These are phyloP conservation scores for Synanceia verrucosa DNA, from an alignment of 2,797 vertebrate species.

Conservation along the genomic window DNA sequence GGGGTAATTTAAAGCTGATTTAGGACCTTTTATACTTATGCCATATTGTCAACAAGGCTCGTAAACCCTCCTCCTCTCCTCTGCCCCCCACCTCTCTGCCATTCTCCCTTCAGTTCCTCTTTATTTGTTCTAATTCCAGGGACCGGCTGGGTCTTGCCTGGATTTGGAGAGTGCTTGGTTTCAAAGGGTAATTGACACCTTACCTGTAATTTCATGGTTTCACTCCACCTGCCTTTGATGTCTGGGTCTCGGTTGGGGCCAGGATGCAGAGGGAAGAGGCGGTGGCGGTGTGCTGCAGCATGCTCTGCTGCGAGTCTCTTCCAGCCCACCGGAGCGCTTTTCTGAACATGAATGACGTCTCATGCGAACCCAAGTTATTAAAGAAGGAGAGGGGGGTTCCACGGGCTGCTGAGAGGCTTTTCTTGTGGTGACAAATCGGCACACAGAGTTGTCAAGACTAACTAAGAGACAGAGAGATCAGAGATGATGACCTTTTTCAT, in stretches of 20 bases:
- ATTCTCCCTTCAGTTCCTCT: constrained; percentile 78
- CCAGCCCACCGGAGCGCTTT: constrained; percentile 35
- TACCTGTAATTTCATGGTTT: constrained; percentile 90
- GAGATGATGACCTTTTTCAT: constrained; percentile 31
- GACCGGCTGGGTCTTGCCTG: constrained; percentile 87
- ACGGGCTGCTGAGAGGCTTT: constrained; percentile 30
- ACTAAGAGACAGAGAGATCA: constrained; percentile 45
- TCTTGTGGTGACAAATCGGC: constrained; percentile 66
- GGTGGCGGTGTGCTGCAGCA: constrained; percentile 51
- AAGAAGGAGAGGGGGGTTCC: constrained; percentile 23
- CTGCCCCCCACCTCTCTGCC: constrained; percentile 51
- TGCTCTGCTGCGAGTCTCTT: constrained; percentile 52
- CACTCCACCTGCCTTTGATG: constrained; percentile 88
- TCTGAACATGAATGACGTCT: constrained; percentile 64
- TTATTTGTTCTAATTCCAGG: constrained; percentile 85
- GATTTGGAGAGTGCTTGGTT: constrained; percentile 85
- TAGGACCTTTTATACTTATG: constrained; percentile 81
- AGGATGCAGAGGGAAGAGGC: constrained; percentile 61
- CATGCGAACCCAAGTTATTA: constrained; percentile 61
- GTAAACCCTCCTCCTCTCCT: constrained; percentile 69
- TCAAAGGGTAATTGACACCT: constrained; percentile 90
- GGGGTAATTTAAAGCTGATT: constrained; percentile 80
- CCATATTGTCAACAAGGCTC: constrained; percentile 81
- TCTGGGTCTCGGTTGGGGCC: constrained; percentile 76
- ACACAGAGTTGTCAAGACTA: constrained; percentile 38